These are phyloP conservation scores for Sternotherus odoratus DNA, from an alignment of 2,797 vertebrate genomes.

Conservation along the genomic window DNA sequence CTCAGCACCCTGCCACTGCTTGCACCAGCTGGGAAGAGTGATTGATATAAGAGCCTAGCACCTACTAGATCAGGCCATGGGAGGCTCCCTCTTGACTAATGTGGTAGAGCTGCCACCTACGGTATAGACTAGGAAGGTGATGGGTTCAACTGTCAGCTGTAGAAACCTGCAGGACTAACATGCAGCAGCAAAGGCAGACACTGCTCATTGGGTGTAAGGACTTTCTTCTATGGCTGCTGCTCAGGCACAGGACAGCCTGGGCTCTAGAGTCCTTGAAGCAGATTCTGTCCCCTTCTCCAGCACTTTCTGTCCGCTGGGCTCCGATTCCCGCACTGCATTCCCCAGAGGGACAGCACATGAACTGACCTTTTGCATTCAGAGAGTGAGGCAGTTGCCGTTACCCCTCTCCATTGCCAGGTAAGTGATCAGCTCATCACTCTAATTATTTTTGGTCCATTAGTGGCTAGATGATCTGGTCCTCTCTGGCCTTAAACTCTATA, in stretches of 20 bases:
- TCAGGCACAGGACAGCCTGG: not conserved
- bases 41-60: not conserved
- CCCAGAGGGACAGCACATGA: not conserved
- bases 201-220: not conserved
- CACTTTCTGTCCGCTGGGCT: not conserved
- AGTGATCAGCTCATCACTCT: slow-evolving; percentile 27
- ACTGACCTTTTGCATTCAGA: not conserved
- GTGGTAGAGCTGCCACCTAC: not conserved
- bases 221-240: not conserved
- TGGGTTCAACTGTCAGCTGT: not conserved
- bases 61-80: not conserved
- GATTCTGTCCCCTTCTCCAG: not conserved
- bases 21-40: not conserved
- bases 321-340: not conserved
- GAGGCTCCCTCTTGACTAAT: not conserved
- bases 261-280: not conserved
- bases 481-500: not conserved
- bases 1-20: not conserved
- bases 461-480: not conserved
- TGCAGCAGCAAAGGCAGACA: not conserved
- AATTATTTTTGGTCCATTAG: not conserved
- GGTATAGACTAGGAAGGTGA: not conserved
- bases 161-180: not conserved
- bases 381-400: slow-evolving; percentile 14
- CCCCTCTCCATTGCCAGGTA: slow-evolving; percentile 14